Conservation (phyloP, 2,113 vertebrate genomes). For the Sturnus vulgaris region DNA sequence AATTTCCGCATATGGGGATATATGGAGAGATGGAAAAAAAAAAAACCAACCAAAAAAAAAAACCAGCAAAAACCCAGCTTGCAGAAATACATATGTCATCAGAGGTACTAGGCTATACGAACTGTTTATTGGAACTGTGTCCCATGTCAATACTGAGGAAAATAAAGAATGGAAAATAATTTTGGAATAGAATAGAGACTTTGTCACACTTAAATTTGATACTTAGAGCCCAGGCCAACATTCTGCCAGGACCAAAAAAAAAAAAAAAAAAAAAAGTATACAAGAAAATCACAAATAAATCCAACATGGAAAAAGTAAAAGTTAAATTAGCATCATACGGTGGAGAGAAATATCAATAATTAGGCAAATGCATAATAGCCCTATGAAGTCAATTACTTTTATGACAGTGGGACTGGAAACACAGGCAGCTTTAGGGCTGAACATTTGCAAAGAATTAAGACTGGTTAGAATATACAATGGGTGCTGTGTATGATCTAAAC, state of each 20-base stretch:
- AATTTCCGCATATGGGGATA: conserved; percentile 1
- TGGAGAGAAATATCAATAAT: conserved; percentile 30
- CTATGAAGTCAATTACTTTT: conserved; percentile 52
- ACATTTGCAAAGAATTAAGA: conserved; percentile 60
- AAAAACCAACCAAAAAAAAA: background rate
- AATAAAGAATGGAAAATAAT: conserved; percentile 54
- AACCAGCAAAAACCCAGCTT: background rate
- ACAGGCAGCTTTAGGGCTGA: background rate
- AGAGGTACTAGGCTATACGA: background rate
- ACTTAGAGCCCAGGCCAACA: background rate
- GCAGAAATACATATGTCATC: background rate
- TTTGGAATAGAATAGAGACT: conserved; percentile 30
- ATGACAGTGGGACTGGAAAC: conserved; percentile 27
- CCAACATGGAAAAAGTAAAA: conserved; percentile 54
- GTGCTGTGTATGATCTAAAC: conserved; percentile 3
- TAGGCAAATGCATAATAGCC: conserved; percentile 34
- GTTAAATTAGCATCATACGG: conserved; percentile 14
- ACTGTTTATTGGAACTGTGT: conserved; percentile 52
- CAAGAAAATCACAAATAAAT: conserved; percentile 24
- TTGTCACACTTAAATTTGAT: conserved; percentile 46
- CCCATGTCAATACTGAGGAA: conserved; percentile 55
- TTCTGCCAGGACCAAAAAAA: background rate
- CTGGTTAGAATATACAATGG: conserved; percentile 18
- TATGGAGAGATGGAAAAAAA: background rate
- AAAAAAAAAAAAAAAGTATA: background rate